Evolutionary conservation across 2,797 vertebrate genomes (phyloP).

Genomic region (Rhynchonycteris naso): DNA sequence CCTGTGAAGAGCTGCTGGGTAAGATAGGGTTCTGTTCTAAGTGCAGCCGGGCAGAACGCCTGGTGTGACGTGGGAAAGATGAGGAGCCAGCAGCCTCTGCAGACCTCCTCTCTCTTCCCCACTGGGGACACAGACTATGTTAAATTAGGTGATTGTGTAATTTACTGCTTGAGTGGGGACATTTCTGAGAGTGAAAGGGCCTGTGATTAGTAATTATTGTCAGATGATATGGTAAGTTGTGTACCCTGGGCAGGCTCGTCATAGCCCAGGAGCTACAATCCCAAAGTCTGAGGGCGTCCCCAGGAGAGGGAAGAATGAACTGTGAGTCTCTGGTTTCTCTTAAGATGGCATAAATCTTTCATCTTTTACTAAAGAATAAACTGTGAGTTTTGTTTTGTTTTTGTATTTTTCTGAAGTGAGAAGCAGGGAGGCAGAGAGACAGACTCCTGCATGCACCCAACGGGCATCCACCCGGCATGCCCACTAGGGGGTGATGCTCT

Average conservation of each 20-base stretch:
- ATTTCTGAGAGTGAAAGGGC: not conserved
- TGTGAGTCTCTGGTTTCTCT: too few species aligned
- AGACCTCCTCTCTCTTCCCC: not conserved
- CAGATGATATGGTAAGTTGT: not conserved
- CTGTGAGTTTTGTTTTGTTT: too few species aligned
- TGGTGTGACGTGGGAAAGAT: not conserved
- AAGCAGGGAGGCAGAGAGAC: too few species aligned
- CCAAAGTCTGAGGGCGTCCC: not conserved
- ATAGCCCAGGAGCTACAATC: not conserved
- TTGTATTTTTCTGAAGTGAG: too few species aligned
- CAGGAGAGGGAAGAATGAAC: not conserved
- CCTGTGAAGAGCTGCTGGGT: rapidly evolving
- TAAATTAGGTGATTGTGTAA: not conserved
- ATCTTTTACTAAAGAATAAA: too few species aligned
- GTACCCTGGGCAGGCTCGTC: not conserved
- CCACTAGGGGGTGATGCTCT: too few species aligned
- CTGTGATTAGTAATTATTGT: not conserved
- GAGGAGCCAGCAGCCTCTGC: not conserved
- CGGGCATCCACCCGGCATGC: too few species aligned
- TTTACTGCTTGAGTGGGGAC: not conserved
- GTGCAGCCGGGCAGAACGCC: not conserved
- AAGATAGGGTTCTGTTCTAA: not conserved
- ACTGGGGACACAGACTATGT: not conserved
- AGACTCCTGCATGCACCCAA: too few species aligned
- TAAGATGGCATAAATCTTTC: too few species aligned